Percentiles rank a stretch among this genome's conserved stretches.
Conservation (phyloP, 2,888 invertebrate species). For the Cephus runcator region DNA sequence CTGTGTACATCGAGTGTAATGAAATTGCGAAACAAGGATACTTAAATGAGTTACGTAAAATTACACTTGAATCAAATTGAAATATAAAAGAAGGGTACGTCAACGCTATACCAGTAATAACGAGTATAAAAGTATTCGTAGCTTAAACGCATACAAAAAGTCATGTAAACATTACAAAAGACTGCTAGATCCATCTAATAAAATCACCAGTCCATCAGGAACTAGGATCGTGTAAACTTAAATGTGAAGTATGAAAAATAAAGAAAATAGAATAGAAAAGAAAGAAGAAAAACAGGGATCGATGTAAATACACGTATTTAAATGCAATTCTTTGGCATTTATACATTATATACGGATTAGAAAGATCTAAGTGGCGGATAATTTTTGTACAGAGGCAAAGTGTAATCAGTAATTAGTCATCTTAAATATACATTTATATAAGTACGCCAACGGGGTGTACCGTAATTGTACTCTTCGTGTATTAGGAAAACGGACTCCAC, state of each 20-base stretch:
- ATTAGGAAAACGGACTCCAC: neutral
- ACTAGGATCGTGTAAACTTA: constrained; percentile 3
- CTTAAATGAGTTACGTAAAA: neutral
- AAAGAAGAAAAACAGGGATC: constrained; percentile 23
- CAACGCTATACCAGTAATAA: neutral
- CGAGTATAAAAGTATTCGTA: neutral
- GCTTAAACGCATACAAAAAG: constrained; percentile 12
- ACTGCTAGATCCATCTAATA: constrained; percentile 3
- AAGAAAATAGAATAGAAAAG: neutral
- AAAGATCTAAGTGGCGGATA: constrained; percentile 16
- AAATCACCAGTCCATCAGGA: neutral
- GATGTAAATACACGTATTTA: constrained; percentile 41
- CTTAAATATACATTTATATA: neutral
- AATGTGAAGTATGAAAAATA: constrained; percentile 4
- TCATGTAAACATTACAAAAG: constrained; percentile 15
- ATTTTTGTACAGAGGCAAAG: neutral
- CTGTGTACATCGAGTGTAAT: neutral
- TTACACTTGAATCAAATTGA: neutral
- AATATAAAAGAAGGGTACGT: neutral
- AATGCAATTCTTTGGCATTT: constrained; percentile 62
- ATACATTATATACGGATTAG: constrained; percentile 36
- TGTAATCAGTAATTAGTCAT: neutral
- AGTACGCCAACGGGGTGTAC: neutral
- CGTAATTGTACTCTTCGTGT: neutral
- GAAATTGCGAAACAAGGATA: neutral